A percentile compares a stretch with the other conserved stretches of the same genome.
Evolutionary conservation across 2,113 vertebrate genomes (phyloP).

Genomic region (Orthonyx spaldingii): DNA sequence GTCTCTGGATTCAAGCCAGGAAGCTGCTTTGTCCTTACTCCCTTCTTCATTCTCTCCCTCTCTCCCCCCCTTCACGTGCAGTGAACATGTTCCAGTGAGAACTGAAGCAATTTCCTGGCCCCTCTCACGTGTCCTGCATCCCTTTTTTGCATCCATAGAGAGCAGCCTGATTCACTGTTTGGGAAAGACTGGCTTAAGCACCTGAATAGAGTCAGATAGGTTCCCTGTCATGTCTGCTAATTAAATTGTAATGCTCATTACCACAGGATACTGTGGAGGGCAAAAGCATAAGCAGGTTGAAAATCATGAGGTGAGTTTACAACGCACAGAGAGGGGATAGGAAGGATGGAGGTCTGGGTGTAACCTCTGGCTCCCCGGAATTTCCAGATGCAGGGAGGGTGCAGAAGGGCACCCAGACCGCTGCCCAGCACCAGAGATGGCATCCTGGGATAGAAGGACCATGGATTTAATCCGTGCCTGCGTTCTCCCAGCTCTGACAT

Average conservation of each 20-base stretch:
- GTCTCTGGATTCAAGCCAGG: neutral
- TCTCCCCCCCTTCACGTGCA: neutral
- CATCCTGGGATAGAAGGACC: neutral
- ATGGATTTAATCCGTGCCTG: neutral
- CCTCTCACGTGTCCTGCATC: neutral
- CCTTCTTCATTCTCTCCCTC: neutral
- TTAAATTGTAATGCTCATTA: slow-evolving; percentile 22
- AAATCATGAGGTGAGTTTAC: neutral
- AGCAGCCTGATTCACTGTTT: neutral
- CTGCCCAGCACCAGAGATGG: neutral
- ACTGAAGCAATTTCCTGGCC: neutral
- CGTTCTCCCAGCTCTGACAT: neutral
- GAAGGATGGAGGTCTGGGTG: neutral
- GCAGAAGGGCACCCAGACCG: neutral
- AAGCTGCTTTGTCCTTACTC: neutral
- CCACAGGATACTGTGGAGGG: neutral
- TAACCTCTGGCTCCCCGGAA: neutral
- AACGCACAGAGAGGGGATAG: neutral
- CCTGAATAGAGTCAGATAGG: neutral
- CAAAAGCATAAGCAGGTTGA: neutral
- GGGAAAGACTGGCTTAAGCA: neutral
- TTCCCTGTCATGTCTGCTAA: slow-evolving; percentile 16
- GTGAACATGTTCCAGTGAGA: neutral
- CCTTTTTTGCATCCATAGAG: neutral
- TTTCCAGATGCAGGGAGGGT: neutral